A percentile compares a stretch with the other conserved stretches of the same genome.
These are phyloP conservation scores for Erpornis zantholeuca DNA, from an alignment of 2,113 vertebrate species.

Conservation along the genomic window DNA sequence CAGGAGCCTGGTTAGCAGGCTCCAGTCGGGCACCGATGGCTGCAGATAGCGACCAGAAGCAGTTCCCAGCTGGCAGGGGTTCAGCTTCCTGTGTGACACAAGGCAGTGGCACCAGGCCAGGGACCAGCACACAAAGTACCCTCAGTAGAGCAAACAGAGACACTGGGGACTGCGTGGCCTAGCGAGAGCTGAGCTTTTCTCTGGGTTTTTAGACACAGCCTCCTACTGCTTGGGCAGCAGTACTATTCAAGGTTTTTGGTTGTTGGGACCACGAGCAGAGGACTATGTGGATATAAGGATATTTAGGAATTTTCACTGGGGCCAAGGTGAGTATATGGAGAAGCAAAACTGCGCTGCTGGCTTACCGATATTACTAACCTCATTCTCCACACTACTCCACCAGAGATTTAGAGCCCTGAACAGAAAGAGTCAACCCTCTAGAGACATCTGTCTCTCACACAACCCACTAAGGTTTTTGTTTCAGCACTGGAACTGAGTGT, in stretches of 20 bases:
- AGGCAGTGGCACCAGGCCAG: background rate
- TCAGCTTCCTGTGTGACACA: slow-evolving; percentile 37
- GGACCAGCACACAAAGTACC: slow-evolving; percentile 26
- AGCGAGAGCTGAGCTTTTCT: background rate
- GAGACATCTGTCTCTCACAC: background rate
- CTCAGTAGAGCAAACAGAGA: slow-evolving; percentile 24
- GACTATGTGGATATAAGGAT: background rate
- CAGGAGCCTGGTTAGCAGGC: background rate
- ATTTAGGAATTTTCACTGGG: background rate
- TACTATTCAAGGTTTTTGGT: background rate
- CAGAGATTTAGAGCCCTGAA: background rate
- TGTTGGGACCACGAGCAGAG: background rate
- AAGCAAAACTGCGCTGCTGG: background rate
- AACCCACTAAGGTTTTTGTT: background rate
- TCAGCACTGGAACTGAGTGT: background rate
- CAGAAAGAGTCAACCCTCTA: background rate
- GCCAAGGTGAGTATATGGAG: rapidly evolving
- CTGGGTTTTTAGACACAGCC: background rate
- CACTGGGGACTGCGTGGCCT: background rate
- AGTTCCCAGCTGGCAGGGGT: background rate
- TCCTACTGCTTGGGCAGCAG: background rate
- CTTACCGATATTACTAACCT: background rate
- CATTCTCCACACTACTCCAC: background rate
- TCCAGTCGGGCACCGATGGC: background rate
- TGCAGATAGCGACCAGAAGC: background rate